Base-by-base conservation (phyloP, 2,797 vertebrate genomes). In the Gymnothorax reevesii region DNA sequence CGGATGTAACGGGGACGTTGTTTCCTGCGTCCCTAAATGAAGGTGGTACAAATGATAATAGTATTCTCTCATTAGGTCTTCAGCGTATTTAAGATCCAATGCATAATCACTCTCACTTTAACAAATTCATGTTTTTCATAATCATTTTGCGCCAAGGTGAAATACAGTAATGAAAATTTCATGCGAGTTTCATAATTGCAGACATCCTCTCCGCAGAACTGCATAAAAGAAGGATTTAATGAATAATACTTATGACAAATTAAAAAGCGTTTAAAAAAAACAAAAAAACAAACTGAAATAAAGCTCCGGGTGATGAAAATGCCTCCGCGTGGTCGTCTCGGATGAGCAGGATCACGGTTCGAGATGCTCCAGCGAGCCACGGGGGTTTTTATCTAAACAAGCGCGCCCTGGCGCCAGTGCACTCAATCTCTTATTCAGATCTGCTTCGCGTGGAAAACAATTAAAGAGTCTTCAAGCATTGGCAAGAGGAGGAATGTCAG, bases 231-330 rank as follows among this genome's bases (percentile, higher is more conserved):
- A 27, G 49, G 20, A 42, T 4, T 3, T 1, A 75, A 75, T 79
- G 49, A 15, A 20, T 79, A 17, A 55, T 49, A 79, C 54, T 79
- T 54, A 20, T 13, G 49, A 79, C 1, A 79, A 75, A 79, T 17
- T 25, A 22, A 42, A 42, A 42, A 42, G 33, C 33, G 33, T 42
- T 42, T 42, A 42, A 42, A 22, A 55, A 55, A 49, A 77, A 17
- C 7, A 17, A 33, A 52, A 79, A 22, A 54, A 55, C 9, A 2
- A 79, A 54, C 20, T 79, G 66, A 25, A 22, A 20, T 77, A 52
- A 77, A 77, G 73, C 42, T 52, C 2, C 13, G n/a, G 73, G 73
- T 77, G 52, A 77, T 77, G 73, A 77, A 77, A 49, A 49, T 77
- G 73, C 42, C 73, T 17, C 9, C 10, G 42, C 33, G 42, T 52